phyloP scores from a whole-genome alignment of 2,888 invertebrate species.

The Heliconius charithonia region DNA sequence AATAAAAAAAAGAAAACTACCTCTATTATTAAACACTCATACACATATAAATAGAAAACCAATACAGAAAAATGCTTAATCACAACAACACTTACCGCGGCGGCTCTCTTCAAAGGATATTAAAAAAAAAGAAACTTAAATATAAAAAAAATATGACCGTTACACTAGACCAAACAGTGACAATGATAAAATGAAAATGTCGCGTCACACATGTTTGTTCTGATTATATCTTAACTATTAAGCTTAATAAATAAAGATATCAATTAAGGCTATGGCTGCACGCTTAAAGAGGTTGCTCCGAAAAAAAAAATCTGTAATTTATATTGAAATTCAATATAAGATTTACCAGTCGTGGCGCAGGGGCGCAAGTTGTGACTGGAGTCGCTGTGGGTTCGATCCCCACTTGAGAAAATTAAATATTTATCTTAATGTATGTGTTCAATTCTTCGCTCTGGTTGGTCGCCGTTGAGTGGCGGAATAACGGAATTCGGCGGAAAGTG shows the following conservation, averaged over 20 bases:
- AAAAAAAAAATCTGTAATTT: background rate
- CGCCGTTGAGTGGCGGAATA: too few species aligned
- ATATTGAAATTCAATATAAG: too few species aligned
- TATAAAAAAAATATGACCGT: constrained; percentile 54
- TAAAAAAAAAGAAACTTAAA: constrained; percentile 28
- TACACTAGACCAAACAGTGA: constrained; percentile 59
- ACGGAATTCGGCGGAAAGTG: too few species aligned
- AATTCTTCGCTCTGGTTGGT: too few species aligned
- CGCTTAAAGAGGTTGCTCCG: background rate
- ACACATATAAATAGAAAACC: background rate
- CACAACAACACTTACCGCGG: constrained; percentile 1
- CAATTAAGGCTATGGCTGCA: constrained; percentile 28
- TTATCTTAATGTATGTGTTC: too few species aligned
- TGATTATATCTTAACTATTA: constrained; percentile 53
- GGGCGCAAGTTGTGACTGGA: too few species aligned
- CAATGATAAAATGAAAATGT: constrained; percentile 54
- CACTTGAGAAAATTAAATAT: too few species aligned
- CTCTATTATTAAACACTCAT: background rate
- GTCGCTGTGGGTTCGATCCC: too few species aligned
- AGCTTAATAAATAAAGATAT: constrained; percentile 48
- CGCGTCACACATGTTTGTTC: constrained; percentile 53
- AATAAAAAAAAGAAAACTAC: background rate
- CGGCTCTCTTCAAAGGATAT: constrained; percentile 9
- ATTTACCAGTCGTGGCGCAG: too few species aligned
- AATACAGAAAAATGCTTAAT: background rate